phyloP scores from a whole-genome alignment of 2,797 vertebrate species.

The Neopelma chrysocephalum region DNA sequence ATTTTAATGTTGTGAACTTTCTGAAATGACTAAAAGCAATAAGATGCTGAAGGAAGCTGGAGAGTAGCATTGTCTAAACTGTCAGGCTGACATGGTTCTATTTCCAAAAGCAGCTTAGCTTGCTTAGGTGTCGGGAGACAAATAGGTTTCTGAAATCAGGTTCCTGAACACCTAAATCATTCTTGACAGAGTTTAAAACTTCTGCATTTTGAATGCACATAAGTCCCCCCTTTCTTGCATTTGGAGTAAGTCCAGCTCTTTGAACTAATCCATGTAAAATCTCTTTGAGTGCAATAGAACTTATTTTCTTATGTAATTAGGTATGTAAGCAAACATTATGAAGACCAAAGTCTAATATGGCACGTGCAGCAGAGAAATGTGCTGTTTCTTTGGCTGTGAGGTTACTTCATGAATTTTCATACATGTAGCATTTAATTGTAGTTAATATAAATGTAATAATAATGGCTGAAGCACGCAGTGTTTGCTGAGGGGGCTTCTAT shows the following conservation, averaged over 20 bases:
- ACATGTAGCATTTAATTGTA: neutral
- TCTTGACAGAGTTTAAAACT: neutral
- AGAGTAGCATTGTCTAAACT: neutral
- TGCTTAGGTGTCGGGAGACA: neutral
- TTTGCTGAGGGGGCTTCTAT: neutral
- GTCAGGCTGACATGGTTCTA: neutral
- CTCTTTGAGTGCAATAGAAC: neutral
- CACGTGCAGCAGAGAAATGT: neutral
- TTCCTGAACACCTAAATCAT: neutral
- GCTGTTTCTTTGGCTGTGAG: neutral
- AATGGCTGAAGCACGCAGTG: neutral
- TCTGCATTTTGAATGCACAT: neutral
- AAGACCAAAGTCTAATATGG: neutral
- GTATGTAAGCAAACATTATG: neutral
- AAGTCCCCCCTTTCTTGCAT: neutral
- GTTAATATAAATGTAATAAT: neutral
- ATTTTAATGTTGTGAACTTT: slow-evolving; percentile 7
- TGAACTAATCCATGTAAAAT: neutral
- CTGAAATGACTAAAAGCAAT: neutral
- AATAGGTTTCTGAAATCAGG: slow-evolving; percentile 1
- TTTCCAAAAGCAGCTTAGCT: slow-evolving; percentile 23
- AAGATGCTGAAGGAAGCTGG: neutral
- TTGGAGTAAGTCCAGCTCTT: neutral
- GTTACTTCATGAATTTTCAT: neutral
- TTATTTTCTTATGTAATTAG: neutral